phyloP scores from a whole-genome alignment of 2,888 invertebrate species.

The Athalia circularis region DNA sequence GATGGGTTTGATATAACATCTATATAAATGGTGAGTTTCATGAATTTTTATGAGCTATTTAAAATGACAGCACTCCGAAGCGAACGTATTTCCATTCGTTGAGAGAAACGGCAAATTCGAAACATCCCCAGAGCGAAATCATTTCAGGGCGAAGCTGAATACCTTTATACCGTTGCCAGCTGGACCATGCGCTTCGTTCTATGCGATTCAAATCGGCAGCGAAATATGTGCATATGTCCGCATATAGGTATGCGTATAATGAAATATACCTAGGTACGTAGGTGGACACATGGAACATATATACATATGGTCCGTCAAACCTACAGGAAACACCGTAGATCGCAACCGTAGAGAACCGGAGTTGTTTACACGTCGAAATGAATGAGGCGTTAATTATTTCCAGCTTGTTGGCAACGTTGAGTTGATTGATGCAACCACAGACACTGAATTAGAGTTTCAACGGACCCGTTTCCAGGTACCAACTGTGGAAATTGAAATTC shows the following conservation, averaged over 20 bases:
- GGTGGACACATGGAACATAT: neutral
- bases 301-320: conserved; percentile 17
- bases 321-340: conserved; percentile 22
- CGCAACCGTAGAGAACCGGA: conserved; percentile 11
- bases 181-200: conserved; percentile 23
- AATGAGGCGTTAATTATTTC: conserved; percentile 58
- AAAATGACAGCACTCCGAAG: neutral
- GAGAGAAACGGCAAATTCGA: conserved; percentile 15
- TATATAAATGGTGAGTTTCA: conserved; percentile 1
- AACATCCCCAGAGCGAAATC: conserved; percentile 13
- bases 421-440: conserved; percentile 61
- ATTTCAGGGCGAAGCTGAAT: conserved; percentile 5
- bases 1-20: neutral
- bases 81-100: conserved; percentile 24
- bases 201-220: conserved; percentile 27
- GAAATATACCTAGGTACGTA: no score
- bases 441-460: conserved; percentile 59
- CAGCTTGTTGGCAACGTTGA: conserved; percentile 53
- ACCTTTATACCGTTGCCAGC: conserved; percentile 14
- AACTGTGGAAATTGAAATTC: conserved; percentile 60
- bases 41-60: conserved; percentile 15
- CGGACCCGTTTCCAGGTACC: conserved; percentile 45
- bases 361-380: conserved; percentile 47
- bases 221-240: neutral
- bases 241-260: neutral